These are phyloP conservation scores for Hydrotaea diabolus DNA, from an alignment of 2,888 invertebrate species.

Conservation along the genomic window DNA sequence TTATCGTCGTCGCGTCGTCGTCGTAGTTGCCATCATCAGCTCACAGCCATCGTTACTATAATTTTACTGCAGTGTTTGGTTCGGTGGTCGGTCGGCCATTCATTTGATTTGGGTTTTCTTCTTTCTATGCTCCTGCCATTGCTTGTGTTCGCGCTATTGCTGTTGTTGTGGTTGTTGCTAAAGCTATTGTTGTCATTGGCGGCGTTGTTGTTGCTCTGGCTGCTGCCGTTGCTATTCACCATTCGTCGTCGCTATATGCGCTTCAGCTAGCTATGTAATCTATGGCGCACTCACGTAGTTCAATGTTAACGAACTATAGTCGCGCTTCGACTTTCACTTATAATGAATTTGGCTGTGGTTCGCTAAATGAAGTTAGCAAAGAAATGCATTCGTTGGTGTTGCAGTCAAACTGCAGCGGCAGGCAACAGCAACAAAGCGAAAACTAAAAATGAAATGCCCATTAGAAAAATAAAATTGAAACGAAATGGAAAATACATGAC, in stretches of 20 bases:
- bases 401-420: background rate
- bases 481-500: constrained; percentile 48
- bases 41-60: constrained; percentile 1
- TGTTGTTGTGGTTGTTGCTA: constrained; percentile 29
- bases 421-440: constrained; percentile 46
- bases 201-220: constrained; percentile 38
- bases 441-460: constrained; percentile 62
- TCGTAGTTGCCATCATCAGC: background rate
- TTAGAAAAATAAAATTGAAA: constrained; percentile 67
- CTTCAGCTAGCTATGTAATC: constrained; percentile 43
- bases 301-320: constrained; percentile 79
- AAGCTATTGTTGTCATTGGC: constrained; percentile 41
- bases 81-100: constrained; percentile 15
- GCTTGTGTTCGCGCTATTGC: constrained; percentile 17
- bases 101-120: constrained; percentile 36
- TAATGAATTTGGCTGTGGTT: constrained; percentile 78
- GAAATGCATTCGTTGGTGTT: constrained; percentile 57
- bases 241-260: background rate
- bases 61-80: constrained; percentile 2
- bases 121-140: constrained; percentile 49
- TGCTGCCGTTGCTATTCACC: constrained; percentile 42
- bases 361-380: constrained; percentile 64
- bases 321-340: constrained; percentile 78
- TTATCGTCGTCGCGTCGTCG: constrained; percentile 10
- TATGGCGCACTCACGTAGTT: constrained; percentile 75